Evolutionary conservation across 92 coral and sea anemone species (phyloP), one percentile per base, ranked within the genome.

Genomic region (Anthopleura xanthogrammica): DNA sequence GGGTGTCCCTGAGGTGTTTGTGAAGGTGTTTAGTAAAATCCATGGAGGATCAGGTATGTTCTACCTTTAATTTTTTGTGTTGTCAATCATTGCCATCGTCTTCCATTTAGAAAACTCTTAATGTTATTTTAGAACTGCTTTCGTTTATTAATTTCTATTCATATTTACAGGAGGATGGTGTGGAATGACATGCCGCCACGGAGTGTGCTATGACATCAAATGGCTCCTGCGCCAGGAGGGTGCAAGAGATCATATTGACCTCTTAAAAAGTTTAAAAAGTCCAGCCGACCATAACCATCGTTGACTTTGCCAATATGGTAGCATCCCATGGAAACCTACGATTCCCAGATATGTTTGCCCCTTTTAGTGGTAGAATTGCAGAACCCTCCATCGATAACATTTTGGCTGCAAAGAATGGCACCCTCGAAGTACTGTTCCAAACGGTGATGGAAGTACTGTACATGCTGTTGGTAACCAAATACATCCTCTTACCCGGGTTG

Each of bases 151-250:
- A 57, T 16, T 57, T 7, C 64, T 57, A 57, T 57, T 57, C 64
- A 2, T 60, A 60, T 60, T 16, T 17, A 8, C 23, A 60, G 66
- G 66, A 60, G 66, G 66, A 17, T 60, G 66, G 66, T 60, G 24
- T 60, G 60, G 60, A 56, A 56, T 56, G 60, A 56, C 60, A 10
- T 56, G 60, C 14, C 4, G 60, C 1, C 60, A 56, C 14, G 17
- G 60, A 10, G 60, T 56, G 60, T 82, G 85, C 81, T 82, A 82
- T 62, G 85, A 80, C 11, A 12, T 82, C 0, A 82, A 82, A 42
- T 82, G 80, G 85, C 72, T 82, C 9, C 80, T 82, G 48, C 57
- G 86, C 2, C 86, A 83, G 24, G 86, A 83, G 60, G 86, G 86
- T 39, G 79, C 86, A 42, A 22, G 86, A 43, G 86, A 83, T 41